Evolutionary conservation across 2,888 invertebrate genomes (phyloP), one percentile per base, ranked within the genome.

Genomic region (Nomada hirtipes): DNA sequence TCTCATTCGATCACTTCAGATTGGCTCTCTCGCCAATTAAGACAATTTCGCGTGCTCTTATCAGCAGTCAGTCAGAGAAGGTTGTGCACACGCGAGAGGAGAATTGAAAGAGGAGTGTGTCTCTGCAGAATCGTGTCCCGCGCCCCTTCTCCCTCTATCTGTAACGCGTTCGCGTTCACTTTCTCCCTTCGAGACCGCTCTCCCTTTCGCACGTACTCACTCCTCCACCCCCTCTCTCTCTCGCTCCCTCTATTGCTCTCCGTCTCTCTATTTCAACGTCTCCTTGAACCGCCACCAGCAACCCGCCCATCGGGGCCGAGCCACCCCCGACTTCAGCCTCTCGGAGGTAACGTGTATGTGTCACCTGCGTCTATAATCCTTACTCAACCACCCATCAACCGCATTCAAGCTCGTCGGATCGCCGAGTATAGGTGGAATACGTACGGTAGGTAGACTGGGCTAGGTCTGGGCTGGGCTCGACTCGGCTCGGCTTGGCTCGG

Each of bases 341-440:
- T 79, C 84, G 67, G 79, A 64, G 86, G 79, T 76, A 87, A 86
- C 88, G 79, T 82, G 89, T 86, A 86, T 85, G 90, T 88, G 87
- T 91, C 91, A 91, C 91, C 91, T 90, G 91, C 89, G 85, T 86
- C 93, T 90, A 93, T 93, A 91, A 93, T 93, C 88, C 93, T 93
- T 93, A 92, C 89, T 90, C 93, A 93, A 91, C 93, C 91, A 93
- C 84, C 92, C 92, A 92, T 92, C 93, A 91, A 89, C 90, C 88
- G 90, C 88, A 91, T 92, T 91, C 88, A 91, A 91, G 89, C 87
- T 85, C 89, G 90, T 88, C 89, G 91, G 86, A 92, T 92, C 89
- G 90, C 89, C 89, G 88, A 91, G 90, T 91, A 90, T 90, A 92
- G 90, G 87, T 83, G 89, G 88, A 87, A 90, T 90, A 89, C 83